A percentile compares a stretch with the other conserved stretches of the same genome.
Conservation (phyloP, 2,888 invertebrate genomes). For the Sinotaia quadrata region DNA sequence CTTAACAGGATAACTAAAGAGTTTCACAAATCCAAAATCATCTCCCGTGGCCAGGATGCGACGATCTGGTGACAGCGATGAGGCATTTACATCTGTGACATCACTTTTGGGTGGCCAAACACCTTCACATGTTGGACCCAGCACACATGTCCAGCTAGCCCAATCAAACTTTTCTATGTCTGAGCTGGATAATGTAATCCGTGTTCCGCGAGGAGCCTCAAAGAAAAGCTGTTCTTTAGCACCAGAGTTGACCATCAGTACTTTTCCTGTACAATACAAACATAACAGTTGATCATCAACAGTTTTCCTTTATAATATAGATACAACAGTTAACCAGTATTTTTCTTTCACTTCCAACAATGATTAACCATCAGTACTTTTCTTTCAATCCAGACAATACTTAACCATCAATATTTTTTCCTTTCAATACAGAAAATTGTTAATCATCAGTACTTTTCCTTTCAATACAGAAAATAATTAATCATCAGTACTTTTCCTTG, state of each 20-base stretch:
- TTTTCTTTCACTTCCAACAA: no score
- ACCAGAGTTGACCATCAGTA: slow-evolving; percentile 71
- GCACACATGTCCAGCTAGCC: slow-evolving; percentile 72
- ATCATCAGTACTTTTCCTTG: no score
- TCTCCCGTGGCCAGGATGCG: slow-evolving; percentile 72
- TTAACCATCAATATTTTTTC: no score
- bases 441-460: no score
- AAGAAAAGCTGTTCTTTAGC: slow-evolving; percentile 73
- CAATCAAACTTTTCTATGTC: slow-evolving; percentile 70
- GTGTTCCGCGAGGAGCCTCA: slow-evolving; percentile 73
- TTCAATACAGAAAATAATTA: no score
- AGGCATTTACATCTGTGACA: slow-evolving; percentile 73
- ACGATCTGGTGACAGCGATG: slow-evolving; percentile 64
- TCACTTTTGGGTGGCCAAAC: slow-evolving; percentile 73
- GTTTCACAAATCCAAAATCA: slow-evolving; percentile 73
- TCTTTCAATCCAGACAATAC: no score
- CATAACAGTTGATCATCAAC: not conserved
- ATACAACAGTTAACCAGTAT: not conserved
- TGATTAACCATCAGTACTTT: no score
- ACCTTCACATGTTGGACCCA: slow-evolving; percentile 71
- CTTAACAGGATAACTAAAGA: slow-evolving; percentile 72
- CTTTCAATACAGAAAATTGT: no score
- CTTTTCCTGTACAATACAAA: slow-evolving; percentile 62
- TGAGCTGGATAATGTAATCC: slow-evolving; percentile 64
- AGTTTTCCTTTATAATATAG: not conserved